phyloP scores from a whole-genome alignment of 2,797 vertebrate species.

The Diglossa cyanea region DNA sequence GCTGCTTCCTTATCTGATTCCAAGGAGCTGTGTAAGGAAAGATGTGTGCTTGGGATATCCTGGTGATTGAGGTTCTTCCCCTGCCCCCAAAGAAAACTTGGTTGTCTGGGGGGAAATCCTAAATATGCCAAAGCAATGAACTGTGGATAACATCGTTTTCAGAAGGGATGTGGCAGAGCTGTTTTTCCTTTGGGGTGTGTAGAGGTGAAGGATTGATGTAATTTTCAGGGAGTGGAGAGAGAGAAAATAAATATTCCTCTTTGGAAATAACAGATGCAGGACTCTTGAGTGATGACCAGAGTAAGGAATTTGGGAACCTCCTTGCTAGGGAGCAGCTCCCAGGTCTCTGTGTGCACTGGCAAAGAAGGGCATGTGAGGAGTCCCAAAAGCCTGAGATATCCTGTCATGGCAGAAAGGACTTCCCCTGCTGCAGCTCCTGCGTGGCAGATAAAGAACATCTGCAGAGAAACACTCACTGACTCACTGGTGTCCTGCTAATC shows the following conservation, averaged over 20 bases:
- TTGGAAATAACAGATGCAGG: neutral
- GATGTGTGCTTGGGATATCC: neutral
- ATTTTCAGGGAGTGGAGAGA: neutral
- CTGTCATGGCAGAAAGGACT: neutral
- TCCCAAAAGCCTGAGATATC: fast-evolving
- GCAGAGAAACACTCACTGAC: neutral
- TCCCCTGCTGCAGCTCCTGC: neutral
- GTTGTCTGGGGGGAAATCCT: neutral
- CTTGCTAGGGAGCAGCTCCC: fast-evolving
- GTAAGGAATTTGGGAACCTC: neutral
- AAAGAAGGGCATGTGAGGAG: neutral
- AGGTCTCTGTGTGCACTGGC: fast-evolving
- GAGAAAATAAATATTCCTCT: neutral
- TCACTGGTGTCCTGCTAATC: neutral
- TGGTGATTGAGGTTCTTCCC: neutral
- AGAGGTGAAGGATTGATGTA: neutral
- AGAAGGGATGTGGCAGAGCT: neutral
- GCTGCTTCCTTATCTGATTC: neutral
- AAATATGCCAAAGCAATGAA: neutral
- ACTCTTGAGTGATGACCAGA: neutral
- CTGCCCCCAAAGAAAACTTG: neutral
- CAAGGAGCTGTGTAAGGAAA: neutral
- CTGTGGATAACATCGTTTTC: neutral
- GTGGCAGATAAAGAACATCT: neutral
- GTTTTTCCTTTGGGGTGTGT: neutral